phyloP scores from a whole-genome alignment of 2,113 vertebrate genomes.

The Scalopus aquaticus region DNA sequence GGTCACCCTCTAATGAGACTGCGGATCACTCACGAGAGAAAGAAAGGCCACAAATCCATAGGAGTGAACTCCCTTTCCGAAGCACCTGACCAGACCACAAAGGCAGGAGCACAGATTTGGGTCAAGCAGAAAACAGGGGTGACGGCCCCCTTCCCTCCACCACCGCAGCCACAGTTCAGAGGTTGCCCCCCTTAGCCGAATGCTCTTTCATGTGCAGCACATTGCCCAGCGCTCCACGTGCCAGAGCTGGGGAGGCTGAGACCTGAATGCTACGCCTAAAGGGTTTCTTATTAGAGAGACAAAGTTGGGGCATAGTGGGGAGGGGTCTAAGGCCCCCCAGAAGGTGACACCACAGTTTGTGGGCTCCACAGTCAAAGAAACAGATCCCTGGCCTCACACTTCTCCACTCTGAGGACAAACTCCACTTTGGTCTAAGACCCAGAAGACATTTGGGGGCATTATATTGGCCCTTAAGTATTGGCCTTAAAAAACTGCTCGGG shows the following conservation, averaged over 20 bases:
- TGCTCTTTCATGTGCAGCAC: not conserved
- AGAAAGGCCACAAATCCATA: not conserved
- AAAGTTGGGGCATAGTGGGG: not conserved
- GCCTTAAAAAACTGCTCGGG: not conserved
- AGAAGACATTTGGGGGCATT: not conserved
- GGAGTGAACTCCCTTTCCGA: not conserved
- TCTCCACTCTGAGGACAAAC: not conserved
- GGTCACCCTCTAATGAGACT: not conserved
- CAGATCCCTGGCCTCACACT: not conserved
- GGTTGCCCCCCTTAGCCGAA: not conserved
- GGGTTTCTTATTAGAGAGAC: not conserved
- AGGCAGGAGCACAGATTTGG: not conserved
- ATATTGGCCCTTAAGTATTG: not conserved
- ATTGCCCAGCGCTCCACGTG: not conserved
- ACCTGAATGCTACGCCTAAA: not conserved
- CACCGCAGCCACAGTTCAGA: not conserved
- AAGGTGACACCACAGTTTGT: not conserved
- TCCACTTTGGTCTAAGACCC: not conserved
- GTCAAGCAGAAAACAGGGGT: not conserved
- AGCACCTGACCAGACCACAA: slow-evolving; percentile 28
- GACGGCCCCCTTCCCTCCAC: not conserved
- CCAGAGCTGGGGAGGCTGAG: not conserved
- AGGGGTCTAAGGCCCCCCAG: not conserved
- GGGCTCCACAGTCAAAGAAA: not conserved
- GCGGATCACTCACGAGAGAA: not conserved